Evolutionary conservation across 2,888 invertebrate species (phyloP).

Genomic region (Chrysina gloriosa): DNA sequence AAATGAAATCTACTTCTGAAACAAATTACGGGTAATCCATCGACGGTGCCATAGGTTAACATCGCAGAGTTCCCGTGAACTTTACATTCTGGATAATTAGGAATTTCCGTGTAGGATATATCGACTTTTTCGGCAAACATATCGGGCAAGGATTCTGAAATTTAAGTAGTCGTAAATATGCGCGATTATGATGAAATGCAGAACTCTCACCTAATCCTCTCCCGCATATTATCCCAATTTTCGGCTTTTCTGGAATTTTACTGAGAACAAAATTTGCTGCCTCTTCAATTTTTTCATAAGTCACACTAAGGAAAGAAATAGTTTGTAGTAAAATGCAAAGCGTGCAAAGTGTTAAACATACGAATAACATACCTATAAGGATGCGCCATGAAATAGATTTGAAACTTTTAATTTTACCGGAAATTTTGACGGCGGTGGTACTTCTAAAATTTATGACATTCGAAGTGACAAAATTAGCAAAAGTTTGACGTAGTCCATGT

Average conservation of each 20-base stretch:
- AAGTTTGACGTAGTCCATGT: no score
- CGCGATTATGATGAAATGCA: not conserved
- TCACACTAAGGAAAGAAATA: no score
- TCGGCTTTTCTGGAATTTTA: constrained; percentile 65
- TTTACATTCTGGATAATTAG: constrained; percentile 92
- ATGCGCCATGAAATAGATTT: no score
- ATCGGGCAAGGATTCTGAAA: constrained; percentile 82
- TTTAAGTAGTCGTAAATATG: not conserved
- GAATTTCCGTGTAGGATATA: constrained; percentile 90
- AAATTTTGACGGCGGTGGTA: no score
- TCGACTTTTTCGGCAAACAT: constrained; percentile 75
- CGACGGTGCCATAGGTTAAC: constrained; percentile 88
- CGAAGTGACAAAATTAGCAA: no score
- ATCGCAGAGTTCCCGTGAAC: constrained; percentile 94
- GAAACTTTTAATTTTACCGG: no score
- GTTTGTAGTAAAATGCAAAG: no score
- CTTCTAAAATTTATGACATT: no score
- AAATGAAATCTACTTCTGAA: constrained; percentile 98
- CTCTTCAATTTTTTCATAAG: constrained; percentile 4
- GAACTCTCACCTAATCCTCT: constrained; percentile 85
- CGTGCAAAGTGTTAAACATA: no score
- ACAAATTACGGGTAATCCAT: constrained; percentile 86
- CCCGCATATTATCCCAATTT: constrained; percentile 92
- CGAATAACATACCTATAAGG: no score
- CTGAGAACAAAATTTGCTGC: not conserved